Percentiles rank a stretch among this genome's conserved stretches.
Conservation (phyloP, 2,797 vertebrate genomes). For the Antrozous pallidus region DNA sequence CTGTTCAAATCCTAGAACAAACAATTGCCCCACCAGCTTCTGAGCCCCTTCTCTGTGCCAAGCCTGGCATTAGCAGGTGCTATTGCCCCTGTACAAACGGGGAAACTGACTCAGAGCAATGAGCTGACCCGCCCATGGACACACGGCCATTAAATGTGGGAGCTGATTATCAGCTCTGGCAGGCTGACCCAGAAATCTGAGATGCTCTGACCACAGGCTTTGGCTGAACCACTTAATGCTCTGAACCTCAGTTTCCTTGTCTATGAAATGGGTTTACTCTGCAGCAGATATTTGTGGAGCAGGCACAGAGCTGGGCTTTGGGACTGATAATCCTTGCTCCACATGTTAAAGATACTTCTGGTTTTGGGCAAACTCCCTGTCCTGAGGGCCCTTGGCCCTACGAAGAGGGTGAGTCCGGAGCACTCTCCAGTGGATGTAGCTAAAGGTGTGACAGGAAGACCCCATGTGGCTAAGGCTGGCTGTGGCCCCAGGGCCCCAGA, state of each 20-base stretch:
- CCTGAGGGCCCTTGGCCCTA: conserved; percentile 17
- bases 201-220: neutral
- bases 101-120: neutral
- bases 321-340: neutral
- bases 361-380: conserved; percentile 27
- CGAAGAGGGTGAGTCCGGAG: neutral
- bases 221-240: neutral
- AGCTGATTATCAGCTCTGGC: neutral
- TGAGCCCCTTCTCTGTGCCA: neutral
- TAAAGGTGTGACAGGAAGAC: neutral
- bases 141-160: neutral
- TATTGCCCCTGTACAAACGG: neutral
- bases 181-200: neutral
- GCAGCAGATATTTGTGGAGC: neutral
- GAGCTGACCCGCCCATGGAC: neutral
- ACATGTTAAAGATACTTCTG: conserved; percentile 46
- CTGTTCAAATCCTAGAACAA: neutral
- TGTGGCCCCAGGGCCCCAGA: neutral
- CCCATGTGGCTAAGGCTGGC: neutral
- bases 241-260: no score
- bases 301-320: neutral
- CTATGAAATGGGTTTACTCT: neutral
- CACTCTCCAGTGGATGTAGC: no score
- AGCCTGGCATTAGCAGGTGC: neutral
- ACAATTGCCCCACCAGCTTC: neutral